phyloP scores from a whole-genome alignment of 2,797 vertebrate genomes.

The Gambusia yucatana region DNA sequence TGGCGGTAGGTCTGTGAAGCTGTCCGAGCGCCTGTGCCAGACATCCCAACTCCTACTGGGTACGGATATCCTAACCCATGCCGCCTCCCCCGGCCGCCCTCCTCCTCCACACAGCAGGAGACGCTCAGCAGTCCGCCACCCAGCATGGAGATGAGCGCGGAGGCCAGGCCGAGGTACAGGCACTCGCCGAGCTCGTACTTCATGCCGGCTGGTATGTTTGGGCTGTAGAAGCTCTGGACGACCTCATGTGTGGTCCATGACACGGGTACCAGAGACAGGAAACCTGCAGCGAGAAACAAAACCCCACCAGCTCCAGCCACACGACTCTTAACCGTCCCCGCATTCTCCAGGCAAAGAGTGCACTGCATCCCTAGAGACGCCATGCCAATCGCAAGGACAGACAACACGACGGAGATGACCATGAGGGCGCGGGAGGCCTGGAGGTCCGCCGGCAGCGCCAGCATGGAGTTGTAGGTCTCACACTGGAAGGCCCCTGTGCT shows the following conservation, averaged over 20 bases:
- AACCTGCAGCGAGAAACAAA: conserved; percentile 85
- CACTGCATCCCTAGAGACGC: conserved; percentile 91
- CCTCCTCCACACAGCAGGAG: conserved; percentile 81
- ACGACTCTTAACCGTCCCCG: conserved; percentile 80
- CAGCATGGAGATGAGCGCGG: conserved; percentile 86
- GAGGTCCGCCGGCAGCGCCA: conserved; percentile 87
- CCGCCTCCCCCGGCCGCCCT: conserved; percentile 43
- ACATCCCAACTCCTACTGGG: conserved; percentile 58
- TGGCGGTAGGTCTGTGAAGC: conserved; percentile 74
- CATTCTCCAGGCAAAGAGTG: conserved; percentile 88
- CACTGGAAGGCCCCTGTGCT: conserved; percentile 97
- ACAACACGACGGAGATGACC: conserved; percentile 90
- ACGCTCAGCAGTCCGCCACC: conserved; percentile 88
- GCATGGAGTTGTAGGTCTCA: conserved; percentile 94
- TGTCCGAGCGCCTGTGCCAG: conserved; percentile 36
- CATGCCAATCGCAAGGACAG: conserved; percentile 81
- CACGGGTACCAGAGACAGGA: conserved; percentile 89
- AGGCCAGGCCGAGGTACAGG: conserved; percentile 89
- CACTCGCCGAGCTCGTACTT: conserved; percentile 94
- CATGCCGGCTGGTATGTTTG: conserved; percentile 83
- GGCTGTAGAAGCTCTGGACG: conserved; percentile 89
- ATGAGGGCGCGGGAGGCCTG: conserved; percentile 93
- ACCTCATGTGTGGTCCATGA: conserved; percentile 93
- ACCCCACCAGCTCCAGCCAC: conserved; percentile 84
- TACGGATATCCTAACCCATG: conserved; percentile 71